A percentile compares a stretch with the other conserved stretches of the same genome.
Conservation (phyloP, 2,113 vertebrate species). For the Trogon melanurus region DNA sequence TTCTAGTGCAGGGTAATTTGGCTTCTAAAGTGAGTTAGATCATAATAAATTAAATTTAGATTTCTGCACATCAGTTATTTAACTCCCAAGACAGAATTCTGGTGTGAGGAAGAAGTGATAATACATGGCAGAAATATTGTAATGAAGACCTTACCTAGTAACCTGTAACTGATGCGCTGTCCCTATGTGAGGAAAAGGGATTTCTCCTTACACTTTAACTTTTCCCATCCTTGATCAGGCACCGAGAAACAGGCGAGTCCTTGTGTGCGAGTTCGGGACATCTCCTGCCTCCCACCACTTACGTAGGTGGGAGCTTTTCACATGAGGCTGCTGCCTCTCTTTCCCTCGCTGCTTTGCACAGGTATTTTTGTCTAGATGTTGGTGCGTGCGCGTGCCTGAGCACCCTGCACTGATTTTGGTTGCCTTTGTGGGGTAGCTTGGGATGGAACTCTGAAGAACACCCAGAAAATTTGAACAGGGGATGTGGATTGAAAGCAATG, state of each 20-base stretch:
- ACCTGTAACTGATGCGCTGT: slow-evolving; percentile 67
- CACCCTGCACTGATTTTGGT: neutral
- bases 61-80: slow-evolving; percentile 81
- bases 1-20: slow-evolving; percentile 79
- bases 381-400: accelerated
- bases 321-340: accelerated
- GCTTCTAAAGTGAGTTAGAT: slow-evolving; percentile 81
- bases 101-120: slow-evolving; percentile 72
- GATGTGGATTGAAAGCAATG: neutral
- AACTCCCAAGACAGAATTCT: slow-evolving; percentile 78
- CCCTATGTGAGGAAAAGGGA: slow-evolving; percentile 28
- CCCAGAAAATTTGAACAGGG: neutral
- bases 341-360: neutral
- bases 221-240: neutral
- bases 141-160: slow-evolving; percentile 77
- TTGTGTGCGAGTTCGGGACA: neutral
- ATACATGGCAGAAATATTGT: slow-evolving; percentile 69
- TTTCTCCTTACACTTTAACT: neutral
- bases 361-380: neutral
- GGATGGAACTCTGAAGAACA: neutral
- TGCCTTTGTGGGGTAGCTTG: neutral
- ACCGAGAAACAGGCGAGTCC: neutral
- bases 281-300: neutral
- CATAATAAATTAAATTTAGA: slow-evolving; percentile 85
- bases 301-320: neutral